Percentiles rank a stretch among this genome's conserved stretches.
Conservation (phyloP, 2,888 invertebrate species). For the Rhodophaea formosa region DNA sequence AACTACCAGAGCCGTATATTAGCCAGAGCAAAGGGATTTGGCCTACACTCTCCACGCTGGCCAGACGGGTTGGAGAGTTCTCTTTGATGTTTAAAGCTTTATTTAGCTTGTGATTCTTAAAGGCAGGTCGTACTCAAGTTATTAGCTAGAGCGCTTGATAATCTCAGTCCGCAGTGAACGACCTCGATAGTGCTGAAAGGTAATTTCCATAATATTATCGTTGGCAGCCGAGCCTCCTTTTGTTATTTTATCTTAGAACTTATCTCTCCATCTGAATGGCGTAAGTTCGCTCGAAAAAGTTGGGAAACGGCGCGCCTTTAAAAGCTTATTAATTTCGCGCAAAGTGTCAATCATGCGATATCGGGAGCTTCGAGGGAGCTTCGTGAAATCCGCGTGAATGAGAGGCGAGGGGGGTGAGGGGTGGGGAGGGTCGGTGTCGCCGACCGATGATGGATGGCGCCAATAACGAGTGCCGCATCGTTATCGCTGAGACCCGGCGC, state of each 20-base stretch:
- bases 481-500: conserved; percentile 29
- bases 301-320: not conserved
- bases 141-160: not conserved
- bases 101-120: no score
- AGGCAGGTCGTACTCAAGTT: not conserved
- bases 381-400: conserved; percentile 30
- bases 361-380: conserved; percentile 25
- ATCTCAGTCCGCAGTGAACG: not conserved
- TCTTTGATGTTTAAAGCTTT: no score
- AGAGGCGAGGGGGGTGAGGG: conserved; percentile 20
- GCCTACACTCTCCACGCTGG: no score
- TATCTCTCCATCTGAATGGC: not conserved
- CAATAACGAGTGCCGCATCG: conserved; percentile 55
- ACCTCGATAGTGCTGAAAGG: not conserved
- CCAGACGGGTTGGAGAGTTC: no score
- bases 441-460: conserved; percentile 66
- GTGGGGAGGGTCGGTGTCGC: conserved; percentile 32
- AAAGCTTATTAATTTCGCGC: conserved; percentile 21
- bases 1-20: no score
- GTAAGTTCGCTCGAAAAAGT: not conserved
- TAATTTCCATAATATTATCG: not conserved
- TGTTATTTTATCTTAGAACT: not conserved
- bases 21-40: no score
- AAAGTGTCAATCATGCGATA: conserved; percentile 31
- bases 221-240: not conserved